Percentiles rank a stretch among this genome's conserved stretches.
Conservation (phyloP, 2,113 vertebrate species). For the Alectura lathami region DNA sequence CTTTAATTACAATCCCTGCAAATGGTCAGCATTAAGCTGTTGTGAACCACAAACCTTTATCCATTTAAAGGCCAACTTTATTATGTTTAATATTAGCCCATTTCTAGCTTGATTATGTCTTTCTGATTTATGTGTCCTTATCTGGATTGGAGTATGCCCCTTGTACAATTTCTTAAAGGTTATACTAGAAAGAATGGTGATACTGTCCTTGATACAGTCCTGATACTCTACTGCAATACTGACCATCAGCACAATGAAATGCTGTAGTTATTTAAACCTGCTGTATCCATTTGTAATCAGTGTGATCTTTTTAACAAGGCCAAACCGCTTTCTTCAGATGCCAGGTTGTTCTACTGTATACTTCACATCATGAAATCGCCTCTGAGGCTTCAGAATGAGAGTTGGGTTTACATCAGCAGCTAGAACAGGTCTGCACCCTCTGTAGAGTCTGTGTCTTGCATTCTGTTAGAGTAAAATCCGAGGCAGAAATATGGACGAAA, state of each 20-base stretch:
- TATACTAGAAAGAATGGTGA: neutral
- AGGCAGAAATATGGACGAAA: neutral
- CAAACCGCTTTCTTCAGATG: neutral
- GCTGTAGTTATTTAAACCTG: slow-evolving; percentile 8
- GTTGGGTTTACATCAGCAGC: neutral
- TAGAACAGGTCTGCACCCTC: neutral
- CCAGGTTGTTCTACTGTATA: neutral
- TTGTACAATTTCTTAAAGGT: neutral
- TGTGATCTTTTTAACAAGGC: slow-evolving; percentile 20
- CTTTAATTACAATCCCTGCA: neutral
- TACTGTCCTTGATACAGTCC: neutral
- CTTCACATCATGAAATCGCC: neutral
- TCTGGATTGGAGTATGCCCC: neutral
- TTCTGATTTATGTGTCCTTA: neutral
- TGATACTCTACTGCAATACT: neutral
- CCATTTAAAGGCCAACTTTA: neutral
- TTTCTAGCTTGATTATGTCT: neutral
- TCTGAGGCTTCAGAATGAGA: neutral
- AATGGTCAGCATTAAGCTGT: neutral
- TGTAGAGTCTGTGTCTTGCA: neutral
- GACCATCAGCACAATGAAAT: neutral
- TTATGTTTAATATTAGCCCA: neutral
- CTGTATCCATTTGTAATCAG: neutral
- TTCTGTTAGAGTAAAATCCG: slow-evolving; percentile 1
- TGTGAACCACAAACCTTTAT: neutral